Conservation (phyloP, 2,888 invertebrate species). For the Flexamia atlantica region DNA sequence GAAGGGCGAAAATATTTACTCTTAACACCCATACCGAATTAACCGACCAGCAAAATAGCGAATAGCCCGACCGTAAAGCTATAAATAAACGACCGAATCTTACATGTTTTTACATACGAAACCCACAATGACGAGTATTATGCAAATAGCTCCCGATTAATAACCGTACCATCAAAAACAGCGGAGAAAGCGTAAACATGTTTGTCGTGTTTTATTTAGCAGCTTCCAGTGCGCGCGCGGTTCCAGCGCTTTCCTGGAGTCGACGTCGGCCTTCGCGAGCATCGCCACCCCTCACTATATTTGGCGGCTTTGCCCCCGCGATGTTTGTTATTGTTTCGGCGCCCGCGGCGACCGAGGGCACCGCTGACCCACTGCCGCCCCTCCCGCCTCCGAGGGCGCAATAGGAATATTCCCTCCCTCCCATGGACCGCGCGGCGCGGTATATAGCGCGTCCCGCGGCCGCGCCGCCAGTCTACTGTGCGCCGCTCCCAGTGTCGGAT, state of each 20-base stretch:
- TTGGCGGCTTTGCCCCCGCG: background rate
- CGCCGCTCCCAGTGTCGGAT: background rate
- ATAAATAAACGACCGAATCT: no score
- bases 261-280: background rate
- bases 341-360: background rate
- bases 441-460: background rate
- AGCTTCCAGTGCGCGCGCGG: constrained; percentile 10
- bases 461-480: background rate
- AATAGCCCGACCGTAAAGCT: no score
- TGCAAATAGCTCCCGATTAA: no score
- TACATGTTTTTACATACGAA: no score
- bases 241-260: constrained; percentile 24
- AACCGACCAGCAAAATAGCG: no score
- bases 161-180: background rate
- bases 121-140: no score
- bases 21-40: no score
- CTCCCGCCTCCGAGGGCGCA: background rate
- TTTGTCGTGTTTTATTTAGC: background rate
- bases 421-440: background rate
- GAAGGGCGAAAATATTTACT: no score
- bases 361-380: constrained; percentile 17
- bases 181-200: background rate
- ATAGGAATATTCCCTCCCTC: constrained; percentile 19
- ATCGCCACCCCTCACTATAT: background rate
- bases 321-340: constrained; percentile 40